Evolutionary conservation across 1,140 invertebrate species (phyloP).

Genomic region (Colletes gigas): DNA sequence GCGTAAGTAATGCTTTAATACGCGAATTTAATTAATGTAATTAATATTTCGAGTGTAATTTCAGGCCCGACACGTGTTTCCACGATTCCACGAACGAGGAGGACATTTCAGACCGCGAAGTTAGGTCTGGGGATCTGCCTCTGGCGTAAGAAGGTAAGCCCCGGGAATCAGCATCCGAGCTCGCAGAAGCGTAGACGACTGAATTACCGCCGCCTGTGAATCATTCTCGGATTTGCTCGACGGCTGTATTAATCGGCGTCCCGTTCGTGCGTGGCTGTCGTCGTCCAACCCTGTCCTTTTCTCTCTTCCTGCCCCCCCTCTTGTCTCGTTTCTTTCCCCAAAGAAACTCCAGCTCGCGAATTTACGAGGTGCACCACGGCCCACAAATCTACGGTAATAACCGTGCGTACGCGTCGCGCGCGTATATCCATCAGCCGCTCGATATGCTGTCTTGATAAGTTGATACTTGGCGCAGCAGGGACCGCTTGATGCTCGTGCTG

Average conservation of each 20-base stretch:
- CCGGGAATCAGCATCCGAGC: background rate
- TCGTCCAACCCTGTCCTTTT: background rate
- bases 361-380: constrained; percentile 31
- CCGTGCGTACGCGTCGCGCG: constrained; percentile 3
- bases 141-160: background rate
- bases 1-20: too few relatives aligned
- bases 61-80: background rate
- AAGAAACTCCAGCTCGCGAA: constrained; percentile 4
- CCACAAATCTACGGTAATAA: constrained; percentile 45
- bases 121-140: background rate
- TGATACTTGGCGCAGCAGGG: background rate
- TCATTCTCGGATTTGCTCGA: constrained; percentile 28
- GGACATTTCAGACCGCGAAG: constrained; percentile 1
- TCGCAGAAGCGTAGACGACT: background rate
- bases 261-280: constrained; percentile 10
- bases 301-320: background rate
- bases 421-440: constrained; percentile 18
- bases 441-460: constrained; percentile 17
- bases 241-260: constrained; percentile 32
- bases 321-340: background rate
- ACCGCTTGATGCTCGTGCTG: background rate
- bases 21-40: too few relatives aligned
- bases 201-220: constrained; percentile 27
- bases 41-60: too few relatives aligned
- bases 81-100: constrained; percentile 2